A percentile compares a stretch with the other conserved stretches of the same genome.
These are phyloP conservation scores for Heliconius ethilla DNA, from an alignment of 2,888 invertebrate genomes.

Conservation along the genomic window DNA sequence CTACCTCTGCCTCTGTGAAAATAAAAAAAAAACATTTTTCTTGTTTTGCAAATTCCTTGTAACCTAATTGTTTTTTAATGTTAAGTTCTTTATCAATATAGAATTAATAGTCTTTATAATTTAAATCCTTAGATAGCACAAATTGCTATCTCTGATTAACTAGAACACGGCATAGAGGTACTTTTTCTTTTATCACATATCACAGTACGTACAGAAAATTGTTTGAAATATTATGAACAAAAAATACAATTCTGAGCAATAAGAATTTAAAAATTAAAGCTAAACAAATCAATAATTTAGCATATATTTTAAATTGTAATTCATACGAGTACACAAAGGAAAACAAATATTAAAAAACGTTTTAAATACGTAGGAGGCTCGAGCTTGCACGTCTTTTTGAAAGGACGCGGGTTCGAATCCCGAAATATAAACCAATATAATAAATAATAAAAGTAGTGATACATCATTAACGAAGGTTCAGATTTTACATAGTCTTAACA, in stretches of 20 bases:
- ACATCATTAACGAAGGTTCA: too few species aligned
- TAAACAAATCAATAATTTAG: neutral
- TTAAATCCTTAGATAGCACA: constrained; percentile 15
- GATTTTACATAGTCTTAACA: neutral
- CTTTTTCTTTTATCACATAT: neutral
- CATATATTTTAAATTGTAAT: neutral
- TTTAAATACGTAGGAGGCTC: too few species aligned
- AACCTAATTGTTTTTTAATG: neutral
- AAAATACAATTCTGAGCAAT: neutral
- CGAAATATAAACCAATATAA: too few species aligned
- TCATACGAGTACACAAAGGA: too few species aligned
- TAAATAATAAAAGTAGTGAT: too few species aligned
- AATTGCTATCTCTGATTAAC: constrained; percentile 1
- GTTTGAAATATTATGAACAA: neutral
- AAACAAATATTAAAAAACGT: too few species aligned
- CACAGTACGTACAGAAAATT: neutral
- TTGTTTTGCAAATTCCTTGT: neutral
- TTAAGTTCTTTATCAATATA: neutral
- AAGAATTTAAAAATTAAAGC: neutral
- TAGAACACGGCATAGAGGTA: neutral
- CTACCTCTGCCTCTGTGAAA: too few species aligned
- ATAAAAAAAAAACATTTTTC: neutral
- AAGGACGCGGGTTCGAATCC: too few species aligned
- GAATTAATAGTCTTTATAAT: neutral
- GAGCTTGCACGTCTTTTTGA: too few species aligned